Evolutionary conservation across 2,113 vertebrate species (phyloP), one percentile per base, ranked within the genome.

Genomic region (Lycaon pictus): DNA sequence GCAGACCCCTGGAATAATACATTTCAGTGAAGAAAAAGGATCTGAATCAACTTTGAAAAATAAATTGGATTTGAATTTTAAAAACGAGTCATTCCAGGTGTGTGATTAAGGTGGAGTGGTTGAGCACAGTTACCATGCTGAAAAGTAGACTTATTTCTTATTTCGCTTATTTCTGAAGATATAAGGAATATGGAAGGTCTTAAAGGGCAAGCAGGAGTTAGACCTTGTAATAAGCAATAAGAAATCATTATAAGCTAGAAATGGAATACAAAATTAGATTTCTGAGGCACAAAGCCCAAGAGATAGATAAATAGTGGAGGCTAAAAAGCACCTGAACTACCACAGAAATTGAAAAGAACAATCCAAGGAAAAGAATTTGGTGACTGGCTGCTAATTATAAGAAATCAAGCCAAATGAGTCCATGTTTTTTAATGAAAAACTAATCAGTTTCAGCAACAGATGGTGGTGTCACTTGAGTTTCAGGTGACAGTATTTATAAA

Each of bases 361-460:
- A 90, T 88, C 20, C 9, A 90, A 96, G 63, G 83, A 91, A 96
- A 87, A 80, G 5, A 94, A 11, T 25, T 81, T 77, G 48, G 69
- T 58, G 51, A 90, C 43, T 86, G 15, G 74, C 56, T 84, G 69
- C 80, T 65, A 92, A 25, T 71, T 43, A 22, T 12, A 93, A 87
- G 58, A 93, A 92, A 96, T 63, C 85, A 83, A 94, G 12, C 80
- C 32, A 95, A 96, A 77, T 58, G 25, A 96, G 53, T 84, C 90
- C 90, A 60, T 86, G 51, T 84, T 96, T 96, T 43, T 79, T 92
- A 76, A 80, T 53, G 74, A 91, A 95, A 97, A 96, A 79, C 62
- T 79, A 72, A 89, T 48, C 51, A 37, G 58, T 89, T 94, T 87
- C 35, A 95, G 85, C 96, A 97, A 89, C 35, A 97, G 72, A 83